phyloP scores from a whole-genome alignment of 2,888 invertebrate genomes.

The Netelia melanura region DNA sequence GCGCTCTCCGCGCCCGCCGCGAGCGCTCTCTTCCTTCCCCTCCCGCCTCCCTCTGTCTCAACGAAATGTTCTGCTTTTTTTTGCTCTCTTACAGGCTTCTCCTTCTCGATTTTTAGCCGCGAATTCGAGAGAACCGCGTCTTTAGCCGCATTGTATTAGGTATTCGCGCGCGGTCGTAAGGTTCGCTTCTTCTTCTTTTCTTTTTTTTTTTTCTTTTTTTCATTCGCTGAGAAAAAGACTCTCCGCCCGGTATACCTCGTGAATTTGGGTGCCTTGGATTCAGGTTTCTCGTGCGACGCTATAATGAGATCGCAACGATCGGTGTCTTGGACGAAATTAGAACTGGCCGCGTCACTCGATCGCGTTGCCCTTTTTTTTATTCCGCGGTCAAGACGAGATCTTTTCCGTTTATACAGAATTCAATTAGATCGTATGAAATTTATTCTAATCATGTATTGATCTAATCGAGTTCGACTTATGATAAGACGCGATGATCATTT shows the following conservation, averaged over 20 bases:
- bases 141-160: constrained; percentile 44
- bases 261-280: constrained; percentile 40
- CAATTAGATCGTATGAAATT: neutral
- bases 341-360: constrained; percentile 33
- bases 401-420: neutral
- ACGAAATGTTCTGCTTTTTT: constrained; percentile 54
- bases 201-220: constrained; percentile 21
- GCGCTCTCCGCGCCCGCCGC: constrained; percentile 38
- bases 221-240: neutral
- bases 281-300: constrained; percentile 14
- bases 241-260: constrained; percentile 6
- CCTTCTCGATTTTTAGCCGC: constrained; percentile 45
- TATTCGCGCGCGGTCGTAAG: constrained; percentile 30
- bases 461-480: too few species aligned
- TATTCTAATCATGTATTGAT: neutral
- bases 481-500: too few species aligned
- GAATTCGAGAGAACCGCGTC: constrained; percentile 53
- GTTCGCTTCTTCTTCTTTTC: constrained; percentile 6
- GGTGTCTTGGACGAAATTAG: constrained; percentile 43
- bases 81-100: constrained; percentile 13
- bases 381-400: neutral
- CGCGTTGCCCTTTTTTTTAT: constrained; percentile 19
- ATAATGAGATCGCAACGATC: constrained; percentile 30
- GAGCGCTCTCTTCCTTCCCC: constrained; percentile 52
- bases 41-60: constrained; percentile 21